Evolutionary conservation across 2,888 invertebrate species (phyloP).

Genomic region (Limnephilus marmoratus): DNA sequence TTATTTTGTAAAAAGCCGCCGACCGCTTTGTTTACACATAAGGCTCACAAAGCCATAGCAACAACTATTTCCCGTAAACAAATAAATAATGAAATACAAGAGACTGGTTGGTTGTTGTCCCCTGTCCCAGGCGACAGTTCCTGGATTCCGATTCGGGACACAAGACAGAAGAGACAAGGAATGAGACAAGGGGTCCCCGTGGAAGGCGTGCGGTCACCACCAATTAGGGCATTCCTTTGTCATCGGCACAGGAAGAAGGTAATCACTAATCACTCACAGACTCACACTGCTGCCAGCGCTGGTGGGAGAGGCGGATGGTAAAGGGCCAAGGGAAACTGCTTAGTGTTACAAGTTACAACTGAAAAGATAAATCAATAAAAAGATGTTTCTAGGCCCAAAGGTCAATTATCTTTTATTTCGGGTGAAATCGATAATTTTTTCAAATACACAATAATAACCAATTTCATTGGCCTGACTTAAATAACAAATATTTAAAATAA

Average conservation of each 20-base stretch:
- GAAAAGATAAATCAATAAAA: too few relatives aligned
- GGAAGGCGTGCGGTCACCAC: constrained; percentile 10
- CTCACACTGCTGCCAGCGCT: background rate
- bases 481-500: too few relatives aligned
- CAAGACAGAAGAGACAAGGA: background rate
- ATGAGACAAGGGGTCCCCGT: background rate
- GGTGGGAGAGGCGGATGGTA: background rate
- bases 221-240: constrained; percentile 32
- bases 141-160: background rate
- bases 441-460: too few relatives aligned
- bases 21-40: too few relatives aligned
- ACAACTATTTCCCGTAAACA: too few relatives aligned
- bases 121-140: constrained; percentile 3
- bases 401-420: too few relatives aligned
- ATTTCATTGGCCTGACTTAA: too few relatives aligned
- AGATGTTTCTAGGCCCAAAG: too few relatives aligned
- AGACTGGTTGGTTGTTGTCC: background rate
- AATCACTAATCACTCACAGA: background rate
- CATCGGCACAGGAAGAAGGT: constrained; percentile 10
- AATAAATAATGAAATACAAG: background rate
- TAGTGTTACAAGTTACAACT: background rate
- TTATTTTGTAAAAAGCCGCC: too few relatives aligned
- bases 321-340: background rate
- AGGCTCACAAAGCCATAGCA: too few relatives aligned
- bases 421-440: too few relatives aligned